Evolutionary conservation across 2,888 invertebrate species (phyloP).

Genomic region (Escarpia spicata): DNA sequence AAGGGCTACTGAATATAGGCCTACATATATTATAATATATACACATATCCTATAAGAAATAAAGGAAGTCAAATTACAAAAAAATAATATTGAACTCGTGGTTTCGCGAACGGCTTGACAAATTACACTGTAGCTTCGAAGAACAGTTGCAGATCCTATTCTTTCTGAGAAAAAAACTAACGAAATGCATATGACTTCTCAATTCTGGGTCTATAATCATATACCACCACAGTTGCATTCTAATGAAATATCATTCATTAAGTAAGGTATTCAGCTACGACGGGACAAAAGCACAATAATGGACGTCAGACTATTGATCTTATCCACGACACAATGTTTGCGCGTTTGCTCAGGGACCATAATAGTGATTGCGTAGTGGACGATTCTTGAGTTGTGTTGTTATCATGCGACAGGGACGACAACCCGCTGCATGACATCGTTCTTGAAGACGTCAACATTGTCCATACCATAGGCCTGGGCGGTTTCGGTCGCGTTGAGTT

Average conservation of each 20-base stretch:
- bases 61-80: not conserved
- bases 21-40: not conserved
- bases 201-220: no score
- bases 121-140: no score
- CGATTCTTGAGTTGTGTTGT: not conserved
- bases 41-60: not conserved
- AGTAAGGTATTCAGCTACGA: not conserved
- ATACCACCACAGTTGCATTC: not conserved
- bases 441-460: conserved; percentile 84
- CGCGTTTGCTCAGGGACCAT: no score
- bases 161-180: no score
- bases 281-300: not conserved
- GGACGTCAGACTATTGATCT: not conserved
- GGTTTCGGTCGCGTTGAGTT: conserved; percentile 98
- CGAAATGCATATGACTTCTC: no score
- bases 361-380: no score
- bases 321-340: not conserved
- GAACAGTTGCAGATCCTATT: no score
- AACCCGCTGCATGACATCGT: not conserved
- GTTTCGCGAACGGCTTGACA: no score
- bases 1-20: not conserved
- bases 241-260: not conserved
- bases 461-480: conserved; percentile 95
- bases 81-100: not conserved
- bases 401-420: not conserved